phyloP scores from a whole-genome alignment of 2,113 vertebrate species.

The Tyrannus savana region DNA sequence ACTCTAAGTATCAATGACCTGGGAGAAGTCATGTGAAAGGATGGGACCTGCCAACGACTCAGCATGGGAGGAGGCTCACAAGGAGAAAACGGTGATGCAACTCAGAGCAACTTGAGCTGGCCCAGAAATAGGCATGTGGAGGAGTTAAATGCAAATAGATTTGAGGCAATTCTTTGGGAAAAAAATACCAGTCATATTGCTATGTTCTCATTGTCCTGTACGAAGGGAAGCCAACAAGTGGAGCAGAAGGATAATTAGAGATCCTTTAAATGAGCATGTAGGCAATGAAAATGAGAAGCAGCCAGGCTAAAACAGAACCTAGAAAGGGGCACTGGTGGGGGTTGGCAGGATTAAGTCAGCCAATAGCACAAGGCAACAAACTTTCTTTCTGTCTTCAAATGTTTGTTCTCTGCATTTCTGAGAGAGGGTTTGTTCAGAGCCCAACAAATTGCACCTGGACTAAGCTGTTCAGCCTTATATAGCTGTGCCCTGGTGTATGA shows the following conservation, averaged over 20 bases:
- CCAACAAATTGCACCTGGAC: background rate
- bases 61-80: background rate
- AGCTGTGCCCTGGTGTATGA: background rate
- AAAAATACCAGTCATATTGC: background rate
- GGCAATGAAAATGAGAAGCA: background rate
- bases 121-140: background rate
- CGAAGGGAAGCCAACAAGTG: background rate
- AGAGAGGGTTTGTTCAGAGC: background rate
- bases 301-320: background rate
- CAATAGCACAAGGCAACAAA: background rate
- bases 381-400: background rate
- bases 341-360: background rate
- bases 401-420: background rate
- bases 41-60: background rate
- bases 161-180: background rate
- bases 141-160: background rate
- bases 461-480: background rate
- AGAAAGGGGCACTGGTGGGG: background rate
- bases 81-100: background rate
- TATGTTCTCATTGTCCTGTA: background rate
- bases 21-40: conserved; percentile 22
- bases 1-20: conserved; percentile 65
- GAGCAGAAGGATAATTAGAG: background rate
- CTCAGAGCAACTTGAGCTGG: background rate
- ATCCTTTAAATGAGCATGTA: background rate